These are phyloP conservation scores for Lethrus apterus DNA, from an alignment of 1,140 invertebrate genomes.

Conservation along the genomic window DNA sequence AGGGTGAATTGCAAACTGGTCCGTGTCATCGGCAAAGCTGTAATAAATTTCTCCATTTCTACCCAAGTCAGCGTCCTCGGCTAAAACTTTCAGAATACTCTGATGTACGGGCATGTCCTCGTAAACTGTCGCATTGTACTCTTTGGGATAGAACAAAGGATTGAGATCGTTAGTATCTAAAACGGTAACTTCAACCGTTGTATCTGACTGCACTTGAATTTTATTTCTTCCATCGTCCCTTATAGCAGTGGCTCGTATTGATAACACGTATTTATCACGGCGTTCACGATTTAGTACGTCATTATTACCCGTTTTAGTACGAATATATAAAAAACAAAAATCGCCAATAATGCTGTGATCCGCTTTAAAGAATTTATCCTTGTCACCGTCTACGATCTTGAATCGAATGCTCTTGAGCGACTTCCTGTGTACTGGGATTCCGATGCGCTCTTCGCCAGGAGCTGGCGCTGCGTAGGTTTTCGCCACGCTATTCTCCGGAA, in stretches of 20 bases:
- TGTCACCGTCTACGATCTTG: slow-evolving; percentile 77
- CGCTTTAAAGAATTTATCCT: slow-evolving; percentile 86
- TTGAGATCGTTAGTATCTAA: slow-evolving; percentile 87
- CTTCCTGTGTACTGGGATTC: slow-evolving; percentile 40
- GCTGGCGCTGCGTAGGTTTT: slow-evolving; percentile 65
- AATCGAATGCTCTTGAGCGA: slow-evolving; percentile 61
- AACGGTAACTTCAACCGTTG: slow-evolving; percentile 71
- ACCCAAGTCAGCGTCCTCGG: slow-evolving; percentile 90
- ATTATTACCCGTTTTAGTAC: slow-evolving; percentile 76
- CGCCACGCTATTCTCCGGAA: slow-evolving; percentile 84
- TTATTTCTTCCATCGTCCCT: slow-evolving; percentile 52
- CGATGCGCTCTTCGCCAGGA: slow-evolving; percentile 49
- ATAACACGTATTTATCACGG: slow-evolving; percentile 72
- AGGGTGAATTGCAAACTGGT: slow-evolving; percentile 86
- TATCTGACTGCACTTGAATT: slow-evolving; percentile 57
- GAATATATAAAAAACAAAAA: slow-evolving; percentile 85
- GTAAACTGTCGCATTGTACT: slow-evolving; percentile 78
- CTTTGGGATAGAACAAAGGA: slow-evolving; percentile 81
- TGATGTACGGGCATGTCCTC: slow-evolving; percentile 83
- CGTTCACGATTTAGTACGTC: slow-evolving; percentile 87
- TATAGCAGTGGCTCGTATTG: slow-evolving; percentile 66
- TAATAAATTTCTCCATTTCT: slow-evolving; percentile 95
- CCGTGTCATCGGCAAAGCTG: slow-evolving; percentile 74
- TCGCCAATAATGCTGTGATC: slow-evolving; percentile 81
- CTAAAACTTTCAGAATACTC: slow-evolving; percentile 67